Evolutionary conservation across 1,140 invertebrate genomes (phyloP), one percentile per base, ranked within the genome.

Genomic region (Berghia stephanieae): DNA sequence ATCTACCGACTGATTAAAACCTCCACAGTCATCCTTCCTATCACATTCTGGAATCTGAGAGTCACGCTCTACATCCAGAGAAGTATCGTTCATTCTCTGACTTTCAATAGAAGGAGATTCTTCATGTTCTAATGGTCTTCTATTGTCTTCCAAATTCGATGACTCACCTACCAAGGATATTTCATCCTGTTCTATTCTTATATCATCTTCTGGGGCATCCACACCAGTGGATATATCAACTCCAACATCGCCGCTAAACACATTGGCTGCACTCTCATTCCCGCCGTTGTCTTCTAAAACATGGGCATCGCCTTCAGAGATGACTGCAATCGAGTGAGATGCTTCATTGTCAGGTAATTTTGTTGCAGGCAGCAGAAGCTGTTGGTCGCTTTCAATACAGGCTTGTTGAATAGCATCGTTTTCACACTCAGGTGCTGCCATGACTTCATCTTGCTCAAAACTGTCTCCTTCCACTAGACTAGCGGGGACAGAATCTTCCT

Each of bases 171-270:
- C 75, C n/a, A n/a, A n/a, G n/a, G n/a, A n/a, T 57, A 21, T 13
- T 44, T 72, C 49, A 31, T 38, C 43, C 18, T 66, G 43, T 18
- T 71, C 18, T 34, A 6, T 18, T 44, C 46, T 57, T 21, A 77
- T 36, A 44, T 76, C 70, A 40, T 74, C 75, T 55, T 76, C 77
- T n/a, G 70, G 42, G 8, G 75, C 60, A 75, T 77, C 74, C n/a
- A 75, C 66, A 27, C 43, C 36, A 36, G 40, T 67, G 40, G 34
- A n/a, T n/a, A n/a, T 71, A 43, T 27, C 52, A 34, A 67, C 57
- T 52, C 76, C 67, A 76, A 75, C 57, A 72, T 75, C 36, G 57
- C 78, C 77, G 66, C n/a, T 60, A 55, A 73, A 57, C 40, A 63
- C 57, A 63, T 63, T 63, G 57, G 16, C 57, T 16, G 13, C 57